Percentiles rank a stretch among this genome's conserved stretches.
Conservation (phyloP, 2,888 invertebrate species). For the Napeogenes sylphis region DNA sequence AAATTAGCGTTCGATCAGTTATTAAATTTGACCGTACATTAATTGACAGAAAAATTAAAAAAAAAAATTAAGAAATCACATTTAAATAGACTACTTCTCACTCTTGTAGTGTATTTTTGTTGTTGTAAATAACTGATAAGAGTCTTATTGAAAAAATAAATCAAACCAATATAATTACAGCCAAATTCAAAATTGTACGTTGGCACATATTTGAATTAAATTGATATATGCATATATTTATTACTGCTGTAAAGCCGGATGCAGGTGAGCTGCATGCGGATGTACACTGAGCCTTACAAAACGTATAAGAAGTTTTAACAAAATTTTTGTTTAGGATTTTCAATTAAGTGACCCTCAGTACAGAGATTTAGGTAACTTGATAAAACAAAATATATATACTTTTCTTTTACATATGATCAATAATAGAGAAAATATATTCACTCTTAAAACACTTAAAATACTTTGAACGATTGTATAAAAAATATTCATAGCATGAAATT, state of each 20-base stretch:
- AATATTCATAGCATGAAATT: too few relatives aligned
- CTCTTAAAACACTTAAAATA: too few relatives aligned
- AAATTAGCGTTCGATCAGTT: too few relatives aligned
- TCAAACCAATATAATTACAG: not conserved
- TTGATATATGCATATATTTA: slow-evolving; percentile 46
- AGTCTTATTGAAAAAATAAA: too few relatives aligned
- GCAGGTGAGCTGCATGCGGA: slow-evolving; percentile 66
- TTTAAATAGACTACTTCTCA: too few relatives aligned
- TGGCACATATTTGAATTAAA: slow-evolving; percentile 24
- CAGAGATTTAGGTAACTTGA: not conserved
- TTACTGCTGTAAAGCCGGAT: slow-evolving; percentile 65
- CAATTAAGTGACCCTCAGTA: slow-evolving; percentile 25
- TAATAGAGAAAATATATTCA: too few relatives aligned
- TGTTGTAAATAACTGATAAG: too few relatives aligned
- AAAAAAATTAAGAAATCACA: too few relatives aligned
- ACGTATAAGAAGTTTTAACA: slow-evolving; percentile 35
- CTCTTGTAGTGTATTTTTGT: too few relatives aligned
- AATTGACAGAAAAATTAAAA: too few relatives aligned
- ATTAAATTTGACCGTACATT: too few relatives aligned
- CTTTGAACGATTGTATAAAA: too few relatives aligned
- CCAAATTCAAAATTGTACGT: slow-evolving; percentile 17
- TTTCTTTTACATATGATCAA: not conserved
- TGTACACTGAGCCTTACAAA: slow-evolving; percentile 52
- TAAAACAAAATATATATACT: not conserved
- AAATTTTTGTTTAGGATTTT: slow-evolving; percentile 30